Evolutionary conservation across 2,797 vertebrate species (phyloP).

Genomic region (Urocyon cinereoargenteus): DNA sequence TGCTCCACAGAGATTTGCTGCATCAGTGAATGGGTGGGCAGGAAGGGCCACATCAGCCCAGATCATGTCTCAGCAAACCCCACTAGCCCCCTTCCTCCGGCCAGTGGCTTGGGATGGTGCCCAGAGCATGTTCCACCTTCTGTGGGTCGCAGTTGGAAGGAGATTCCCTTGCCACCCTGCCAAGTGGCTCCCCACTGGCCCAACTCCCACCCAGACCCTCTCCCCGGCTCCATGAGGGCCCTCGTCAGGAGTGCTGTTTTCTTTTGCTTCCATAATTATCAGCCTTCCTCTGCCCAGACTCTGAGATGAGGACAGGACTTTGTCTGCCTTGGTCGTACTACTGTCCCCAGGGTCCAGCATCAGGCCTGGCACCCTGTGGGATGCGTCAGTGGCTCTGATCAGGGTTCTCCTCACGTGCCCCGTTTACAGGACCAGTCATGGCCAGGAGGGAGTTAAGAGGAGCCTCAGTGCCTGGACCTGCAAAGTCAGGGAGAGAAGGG

Average conservation of each 20-base stretch:
- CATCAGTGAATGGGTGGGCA: not conserved
- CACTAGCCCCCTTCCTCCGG: not conserved
- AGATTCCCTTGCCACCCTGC: not conserved
- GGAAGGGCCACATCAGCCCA: not conserved
- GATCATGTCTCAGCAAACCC: not conserved
- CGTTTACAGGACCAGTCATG: not conserved
- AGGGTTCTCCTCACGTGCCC: not conserved
- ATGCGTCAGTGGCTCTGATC: not conserved
- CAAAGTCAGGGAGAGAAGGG: conserved; percentile 36
- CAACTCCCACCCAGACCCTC: accelerated
- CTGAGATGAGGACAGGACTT: not conserved
- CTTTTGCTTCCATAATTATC: not conserved
- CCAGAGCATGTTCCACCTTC: accelerated
- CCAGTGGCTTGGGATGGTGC: too few species aligned
- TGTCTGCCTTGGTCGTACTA: not conserved
- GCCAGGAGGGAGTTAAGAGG: not conserved
- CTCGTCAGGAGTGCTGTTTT: not conserved
- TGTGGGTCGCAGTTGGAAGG: not conserved
- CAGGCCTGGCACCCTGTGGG: not conserved
- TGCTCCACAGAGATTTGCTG: not conserved
- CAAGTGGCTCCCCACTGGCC: accelerated
- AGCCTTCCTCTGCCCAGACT: too few species aligned
- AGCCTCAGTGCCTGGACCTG: not conserved
- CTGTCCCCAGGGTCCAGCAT: not conserved
- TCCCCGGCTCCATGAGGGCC: too few species aligned